A percentile compares a stretch with the other conserved stretches of the same genome.
phyloP scores from a whole-genome alignment of 2,113 vertebrate species.

The Oriolus oriolus region DNA sequence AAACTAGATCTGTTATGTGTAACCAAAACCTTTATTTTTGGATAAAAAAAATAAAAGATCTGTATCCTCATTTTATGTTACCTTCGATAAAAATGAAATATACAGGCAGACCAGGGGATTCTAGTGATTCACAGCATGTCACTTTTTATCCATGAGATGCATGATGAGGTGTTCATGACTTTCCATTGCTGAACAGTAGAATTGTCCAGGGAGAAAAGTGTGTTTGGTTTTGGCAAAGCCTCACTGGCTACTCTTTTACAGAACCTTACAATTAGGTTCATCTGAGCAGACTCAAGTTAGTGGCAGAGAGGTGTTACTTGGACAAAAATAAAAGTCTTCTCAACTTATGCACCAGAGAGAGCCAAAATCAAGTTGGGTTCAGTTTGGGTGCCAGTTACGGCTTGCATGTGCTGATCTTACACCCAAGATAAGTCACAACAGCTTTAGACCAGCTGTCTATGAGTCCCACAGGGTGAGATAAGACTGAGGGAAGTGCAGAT shows the following conservation, averaged over 20 bases:
- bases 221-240: not conserved
- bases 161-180: not conserved
- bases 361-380: not conserved
- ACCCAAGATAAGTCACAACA: not conserved
- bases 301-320: not conserved
- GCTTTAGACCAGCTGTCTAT: not conserved
- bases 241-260: not conserved
- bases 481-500: slow-evolving; percentile 31
- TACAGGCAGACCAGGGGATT: not conserved
- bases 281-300: not conserved
- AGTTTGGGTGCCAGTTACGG: not conserved
- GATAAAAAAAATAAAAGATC: not conserved
- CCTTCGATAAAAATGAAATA: not conserved
- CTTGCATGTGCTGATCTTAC: not conserved
- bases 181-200: not conserved
- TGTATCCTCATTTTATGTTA: not conserved
- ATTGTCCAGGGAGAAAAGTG: not conserved
- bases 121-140: not conserved
- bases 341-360: not conserved
- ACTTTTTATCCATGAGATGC: not conserved
- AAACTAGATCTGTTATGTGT: not conserved
- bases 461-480: not conserved
- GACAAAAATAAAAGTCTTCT: not conserved
- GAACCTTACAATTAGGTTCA: not conserved
- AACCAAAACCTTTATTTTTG: not conserved